phyloP scores from a whole-genome alignment of 2,888 invertebrate species.

The Agriotes lineatus region DNA sequence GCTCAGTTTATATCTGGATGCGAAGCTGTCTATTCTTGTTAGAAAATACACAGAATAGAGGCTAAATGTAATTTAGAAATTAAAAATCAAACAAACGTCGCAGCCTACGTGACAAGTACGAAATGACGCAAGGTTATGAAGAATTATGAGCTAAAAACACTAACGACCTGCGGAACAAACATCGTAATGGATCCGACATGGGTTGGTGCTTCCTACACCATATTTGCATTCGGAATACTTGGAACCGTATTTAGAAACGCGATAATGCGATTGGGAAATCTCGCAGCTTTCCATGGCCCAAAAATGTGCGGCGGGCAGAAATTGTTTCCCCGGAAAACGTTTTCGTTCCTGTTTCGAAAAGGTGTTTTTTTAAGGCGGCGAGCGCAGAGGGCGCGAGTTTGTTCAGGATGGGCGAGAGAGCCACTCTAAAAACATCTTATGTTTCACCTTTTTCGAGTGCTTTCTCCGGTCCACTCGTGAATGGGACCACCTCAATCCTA shows the following conservation, averaged over 20 bases:
- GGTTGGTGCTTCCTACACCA: slow-evolving; percentile 39
- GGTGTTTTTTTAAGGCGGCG: slow-evolving; percentile 49
- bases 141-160: slow-evolving; percentile 19
- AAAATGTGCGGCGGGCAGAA: background rate
- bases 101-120: background rate
- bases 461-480: slow-evolving; percentile 1
- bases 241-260: slow-evolving; percentile 29
- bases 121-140: slow-evolving; percentile 10
- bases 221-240: slow-evolving; percentile 33
- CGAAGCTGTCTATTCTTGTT: no score
- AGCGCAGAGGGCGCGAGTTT: slow-evolving; percentile 47
- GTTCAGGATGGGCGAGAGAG: slow-evolving; percentile 44
- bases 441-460: slow-evolving; percentile 25
- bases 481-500: slow-evolving; percentile 28
- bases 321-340: background rate
- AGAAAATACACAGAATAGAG: no score
- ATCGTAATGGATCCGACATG: slow-evolving; percentile 38
- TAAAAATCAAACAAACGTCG: background rate
- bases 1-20: no score
- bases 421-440: slow-evolving; percentile 38
- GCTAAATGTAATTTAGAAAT: background rate
- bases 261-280: slow-evolving; percentile 33
- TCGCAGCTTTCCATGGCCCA: background rate
- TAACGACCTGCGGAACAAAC: slow-evolving; percentile 34
- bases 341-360: background rate